Percentiles rank a stretch among this genome's conserved stretches.
Conservation (phyloP, 2,888 invertebrate genomes). For the Drosophila diplacantha region DNA sequence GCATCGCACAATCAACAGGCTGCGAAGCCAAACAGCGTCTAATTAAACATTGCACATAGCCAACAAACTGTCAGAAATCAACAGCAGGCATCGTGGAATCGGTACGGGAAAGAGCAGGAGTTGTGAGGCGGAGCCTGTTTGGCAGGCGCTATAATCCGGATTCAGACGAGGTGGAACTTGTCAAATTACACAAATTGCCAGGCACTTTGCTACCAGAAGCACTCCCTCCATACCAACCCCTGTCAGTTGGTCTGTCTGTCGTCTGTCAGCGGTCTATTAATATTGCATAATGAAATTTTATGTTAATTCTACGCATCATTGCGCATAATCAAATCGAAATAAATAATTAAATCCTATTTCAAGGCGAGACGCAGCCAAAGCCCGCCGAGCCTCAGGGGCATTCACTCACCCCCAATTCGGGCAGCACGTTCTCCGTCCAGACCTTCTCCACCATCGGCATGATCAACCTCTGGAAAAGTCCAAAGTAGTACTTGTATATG, state of each 20-base stretch:
- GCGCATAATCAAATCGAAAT: constrained; percentile 76
- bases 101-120: not conserved
- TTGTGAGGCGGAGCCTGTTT: not conserved
- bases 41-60: constrained; percentile 60
- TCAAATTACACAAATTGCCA: constrained; percentile 66
- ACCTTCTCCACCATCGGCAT: constrained; percentile 74
- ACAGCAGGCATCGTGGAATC: constrained; percentile 1
- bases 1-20: constrained; percentile 48
- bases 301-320: constrained; percentile 78
- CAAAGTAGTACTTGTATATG: constrained; percentile 77
- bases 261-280: constrained; percentile 65
- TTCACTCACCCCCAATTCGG: constrained; percentile 71
- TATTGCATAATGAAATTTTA: constrained; percentile 76
- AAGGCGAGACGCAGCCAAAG: constrained; percentile 42
- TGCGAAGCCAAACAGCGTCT: constrained; percentile 49
- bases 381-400: constrained; percentile 2
- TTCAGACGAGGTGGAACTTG: constrained; percentile 48
- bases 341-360: constrained; percentile 75
- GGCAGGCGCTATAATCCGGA: constrained; percentile 22
- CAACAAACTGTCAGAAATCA: constrained; percentile 35
- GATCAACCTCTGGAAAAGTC: constrained; percentile 73
- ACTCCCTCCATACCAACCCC: constrained; percentile 8
- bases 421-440: constrained; percentile 72
- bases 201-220: constrained; percentile 42
- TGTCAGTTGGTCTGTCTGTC: constrained; percentile 48